Evolutionary conservation across 2,113 vertebrate genomes (phyloP).

Genomic region (Rhea pennata): DNA sequence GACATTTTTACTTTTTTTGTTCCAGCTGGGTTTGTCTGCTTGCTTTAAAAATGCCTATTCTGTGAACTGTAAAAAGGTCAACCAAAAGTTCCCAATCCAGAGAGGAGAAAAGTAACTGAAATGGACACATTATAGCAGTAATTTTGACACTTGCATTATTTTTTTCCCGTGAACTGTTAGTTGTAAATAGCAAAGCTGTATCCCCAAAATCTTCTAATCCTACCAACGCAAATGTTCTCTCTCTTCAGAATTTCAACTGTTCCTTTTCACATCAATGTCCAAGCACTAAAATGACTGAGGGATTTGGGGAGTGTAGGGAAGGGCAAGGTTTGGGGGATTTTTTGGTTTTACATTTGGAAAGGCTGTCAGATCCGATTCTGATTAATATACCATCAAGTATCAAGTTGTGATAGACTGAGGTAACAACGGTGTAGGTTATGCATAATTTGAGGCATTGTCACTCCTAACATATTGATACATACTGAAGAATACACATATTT

Average conservation of each 20-base stretch:
- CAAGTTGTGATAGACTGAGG: neutral
- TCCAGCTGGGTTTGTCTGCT: neutral
- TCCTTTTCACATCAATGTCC: neutral
- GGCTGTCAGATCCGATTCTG: neutral
- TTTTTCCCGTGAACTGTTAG: neutral
- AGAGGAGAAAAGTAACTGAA: neutral
- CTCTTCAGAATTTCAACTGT: neutral
- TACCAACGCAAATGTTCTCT: neutral
- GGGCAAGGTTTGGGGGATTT: neutral
- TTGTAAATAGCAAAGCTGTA: neutral
- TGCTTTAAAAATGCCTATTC: neutral
- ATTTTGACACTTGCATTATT: neutral
- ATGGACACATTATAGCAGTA: neutral
- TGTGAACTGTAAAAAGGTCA: neutral
- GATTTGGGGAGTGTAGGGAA: neutral
- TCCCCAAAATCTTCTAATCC: neutral
- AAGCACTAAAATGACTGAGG: neutral
- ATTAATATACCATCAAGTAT: neutral
- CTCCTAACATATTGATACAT: neutral
- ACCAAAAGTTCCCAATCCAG: neutral
- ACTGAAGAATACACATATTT: accelerated
- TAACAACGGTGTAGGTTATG: neutral
- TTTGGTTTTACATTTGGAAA: neutral
- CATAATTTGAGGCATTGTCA: neutral
- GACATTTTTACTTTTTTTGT: conserved; percentile 14